Conservation (phyloP, 2,888 invertebrate species). For the Exephanes ischioxanthus region DNA sequence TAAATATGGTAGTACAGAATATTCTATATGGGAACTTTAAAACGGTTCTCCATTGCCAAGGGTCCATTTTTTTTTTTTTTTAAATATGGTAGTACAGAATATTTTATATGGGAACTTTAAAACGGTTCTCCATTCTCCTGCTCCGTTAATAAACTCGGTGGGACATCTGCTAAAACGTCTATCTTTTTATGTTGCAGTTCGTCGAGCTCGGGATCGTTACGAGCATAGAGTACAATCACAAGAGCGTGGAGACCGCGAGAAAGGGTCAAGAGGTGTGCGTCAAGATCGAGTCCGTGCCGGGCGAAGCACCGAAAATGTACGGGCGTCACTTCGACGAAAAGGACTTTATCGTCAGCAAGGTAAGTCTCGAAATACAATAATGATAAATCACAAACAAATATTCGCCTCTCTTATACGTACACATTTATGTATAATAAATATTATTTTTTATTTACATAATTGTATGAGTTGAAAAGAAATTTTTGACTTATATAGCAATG, state of each 20-base stretch:
- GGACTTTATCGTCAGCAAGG: constrained; percentile 97
- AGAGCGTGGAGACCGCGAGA: constrained; percentile 96
- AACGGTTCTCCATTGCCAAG: not conserved
- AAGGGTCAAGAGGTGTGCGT: constrained; percentile 98
- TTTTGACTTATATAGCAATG: too few relatives aligned
- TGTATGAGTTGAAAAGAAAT: not conserved
- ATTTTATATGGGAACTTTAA: not conserved
- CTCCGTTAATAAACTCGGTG: not conserved
- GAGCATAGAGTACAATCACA: constrained; percentile 98
- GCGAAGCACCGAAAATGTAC: constrained; percentile 99
- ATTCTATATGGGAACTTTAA: not conserved
- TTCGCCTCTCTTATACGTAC: not conserved
- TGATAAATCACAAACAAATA: not conserved
- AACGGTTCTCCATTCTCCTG: not conserved
- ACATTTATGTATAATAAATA: not conserved
- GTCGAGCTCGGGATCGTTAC: constrained; percentile 97
- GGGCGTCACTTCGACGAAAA: constrained; percentile 99
- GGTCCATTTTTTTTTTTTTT: not conserved
- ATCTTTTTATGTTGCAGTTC: constrained; percentile 88
- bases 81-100: not conserved
- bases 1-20: not conserved
- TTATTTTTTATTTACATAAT: not conserved
- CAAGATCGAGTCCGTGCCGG: constrained; percentile 98
- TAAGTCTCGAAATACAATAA: constrained; percentile 83
- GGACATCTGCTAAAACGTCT: constrained; percentile 4